phyloP scores from a whole-genome alignment of 64 coral and sea anemone species.

The Porites lutea region DNA sequence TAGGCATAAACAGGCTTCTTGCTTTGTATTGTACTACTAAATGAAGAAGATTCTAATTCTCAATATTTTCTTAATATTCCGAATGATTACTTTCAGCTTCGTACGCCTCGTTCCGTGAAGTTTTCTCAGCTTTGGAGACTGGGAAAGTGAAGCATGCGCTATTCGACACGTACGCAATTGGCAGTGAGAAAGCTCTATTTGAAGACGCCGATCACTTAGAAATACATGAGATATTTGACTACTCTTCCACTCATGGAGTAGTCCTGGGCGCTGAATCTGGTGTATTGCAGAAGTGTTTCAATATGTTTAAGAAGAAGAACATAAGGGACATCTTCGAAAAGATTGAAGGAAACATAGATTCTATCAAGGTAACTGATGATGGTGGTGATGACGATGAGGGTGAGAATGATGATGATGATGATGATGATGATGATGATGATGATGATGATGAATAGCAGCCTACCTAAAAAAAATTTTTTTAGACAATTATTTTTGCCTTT shows the following conservation, averaged over 20 bases:
- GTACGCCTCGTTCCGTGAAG: slow-evolving; percentile 28
- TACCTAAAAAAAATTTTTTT: too few species aligned
- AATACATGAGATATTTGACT: not conserved
- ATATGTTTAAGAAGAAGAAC: not conserved
- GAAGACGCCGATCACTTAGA: slow-evolving; percentile 1
- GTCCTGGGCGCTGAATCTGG: not conserved
- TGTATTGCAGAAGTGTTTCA: not conserved
- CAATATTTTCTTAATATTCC: not conserved
- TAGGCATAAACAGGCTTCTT: too few species aligned
- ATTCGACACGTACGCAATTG: slow-evolving; percentile 62
- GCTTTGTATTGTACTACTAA: too few species aligned
- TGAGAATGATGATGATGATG: too few species aligned
- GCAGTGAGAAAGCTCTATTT: slow-evolving; percentile 79
- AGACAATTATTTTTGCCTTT: too few species aligned
- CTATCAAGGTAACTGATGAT: not conserved
- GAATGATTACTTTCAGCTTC: not conserved
- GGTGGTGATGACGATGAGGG: too few species aligned
- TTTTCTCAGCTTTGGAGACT: slow-evolving; percentile 63
- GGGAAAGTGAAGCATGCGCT: slow-evolving; percentile 52
- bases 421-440: too few species aligned
- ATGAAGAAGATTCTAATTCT: too few species aligned
- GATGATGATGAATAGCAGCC: too few species aligned
- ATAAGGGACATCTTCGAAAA: not conserved
- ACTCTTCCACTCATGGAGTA: not conserved
- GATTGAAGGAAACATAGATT: not conserved